Evolutionary conservation across 2,113 vertebrate species (phyloP), one percentile per base, ranked within the genome.

Genomic region (Leptobrachium leishanense): DNA sequence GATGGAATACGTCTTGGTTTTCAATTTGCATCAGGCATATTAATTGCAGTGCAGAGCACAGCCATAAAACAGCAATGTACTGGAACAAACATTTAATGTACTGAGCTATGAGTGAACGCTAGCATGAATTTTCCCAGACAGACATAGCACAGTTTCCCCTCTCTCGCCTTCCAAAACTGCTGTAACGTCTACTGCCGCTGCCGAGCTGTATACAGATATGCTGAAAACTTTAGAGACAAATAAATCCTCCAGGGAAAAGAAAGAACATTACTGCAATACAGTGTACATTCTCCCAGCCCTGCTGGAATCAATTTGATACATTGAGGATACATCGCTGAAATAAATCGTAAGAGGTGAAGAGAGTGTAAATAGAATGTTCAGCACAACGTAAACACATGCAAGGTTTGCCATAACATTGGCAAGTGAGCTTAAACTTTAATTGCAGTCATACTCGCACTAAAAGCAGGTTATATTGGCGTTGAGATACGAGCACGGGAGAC

Each of bases 51-150:
- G 72, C 64, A 74, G 78, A 74, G 65, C 71, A 68, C 46, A 74
- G 65, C 65, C 54, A 69, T 81, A 81, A 81, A 81, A 81, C 72
- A 62, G 71, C 71, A 81, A 81, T 81, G 78, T 81, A 72, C 78
- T 81, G 78, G 78, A 81, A 81, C 78, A 81, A 81, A 74, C 78
- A 81, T 81, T 81, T 68, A 81, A 74, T 68, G 71, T 81, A 74
- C 64, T 81, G 78, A 81, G 71, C 78, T 74, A 74, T 74, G 72
- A 81, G 55, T 81, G 78, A 81, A 81, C 50, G 78, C 72, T 62
- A 71, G 68, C 72, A 81, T 81, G 71, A 81, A 81, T 81, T 81
- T 74, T 79, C 71, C 12, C 10, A 39, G 77, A 79, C 69, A 73
- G 77, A 5, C 72, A 40, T 39, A 74, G 72, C 77, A 13, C 68